Percentiles rank a stretch among this genome's conserved stretches.
Evolutionary conservation across 53 echinoderm and acorn worm genomes (phyloP).

Genomic region (Pentamera pediparva): DNA sequence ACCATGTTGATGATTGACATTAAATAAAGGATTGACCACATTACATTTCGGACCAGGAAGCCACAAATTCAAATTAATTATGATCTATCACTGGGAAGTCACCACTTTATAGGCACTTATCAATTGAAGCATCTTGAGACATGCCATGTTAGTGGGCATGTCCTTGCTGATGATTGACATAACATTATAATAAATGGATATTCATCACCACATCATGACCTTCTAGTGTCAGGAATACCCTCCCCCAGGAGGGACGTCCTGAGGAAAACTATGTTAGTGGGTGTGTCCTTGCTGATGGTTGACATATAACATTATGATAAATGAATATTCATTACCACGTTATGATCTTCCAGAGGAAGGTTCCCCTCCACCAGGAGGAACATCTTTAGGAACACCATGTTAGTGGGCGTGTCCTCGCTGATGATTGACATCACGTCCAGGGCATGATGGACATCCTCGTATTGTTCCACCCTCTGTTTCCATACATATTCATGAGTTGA

Average conservation of each 20-base stretch:
- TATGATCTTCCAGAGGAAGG: slow-evolving; percentile 74
- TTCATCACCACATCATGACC: slow-evolving; percentile 46
- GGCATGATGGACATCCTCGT: slow-evolving; percentile 60
- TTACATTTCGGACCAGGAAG: too few species aligned
- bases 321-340: slow-evolving; percentile 26
- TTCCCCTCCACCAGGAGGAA: slow-evolving; percentile 61
- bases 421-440: slow-evolving; percentile 57
- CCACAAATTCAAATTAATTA: too few species aligned
- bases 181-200: not conserved
- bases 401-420: slow-evolving; percentile 43
- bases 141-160: too few species aligned
- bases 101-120: too few species aligned
- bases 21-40: too few species aligned
- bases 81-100: too few species aligned
- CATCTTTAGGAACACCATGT: slow-evolving; percentile 66
- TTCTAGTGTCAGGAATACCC: slow-evolving; percentile 68
- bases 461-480: slow-evolving; percentile 76
- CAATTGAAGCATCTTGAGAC: too few species aligned
- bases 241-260: slow-evolving; percentile 68
- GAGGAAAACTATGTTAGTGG: too few species aligned
- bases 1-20: too few species aligned
- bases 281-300: too few species aligned
- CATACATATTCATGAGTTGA: slow-evolving; percentile 80
- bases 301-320: slow-evolving; percentile 1
- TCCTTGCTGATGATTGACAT: too few species aligned